Base-by-base conservation (phyloP, 1,140 invertebrate species). In the Tetramorium parvispinum region DNA sequence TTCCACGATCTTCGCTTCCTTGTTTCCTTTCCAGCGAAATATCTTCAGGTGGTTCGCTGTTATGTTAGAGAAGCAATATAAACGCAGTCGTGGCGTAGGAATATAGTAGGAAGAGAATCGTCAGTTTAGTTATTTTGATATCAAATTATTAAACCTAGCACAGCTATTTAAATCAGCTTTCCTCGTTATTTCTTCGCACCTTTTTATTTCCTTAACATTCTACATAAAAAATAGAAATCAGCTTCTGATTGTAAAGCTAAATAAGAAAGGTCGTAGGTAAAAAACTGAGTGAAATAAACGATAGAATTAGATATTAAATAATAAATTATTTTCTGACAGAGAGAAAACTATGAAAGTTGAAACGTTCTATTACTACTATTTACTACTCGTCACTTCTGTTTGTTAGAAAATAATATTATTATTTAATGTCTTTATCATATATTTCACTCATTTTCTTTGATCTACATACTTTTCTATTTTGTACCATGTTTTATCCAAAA, bases 1-100 rank as follows among this genome's bases (percentile, higher is more conserved):
- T 83, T 37, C 53, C 24, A 40, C 66, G 18, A 59, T 3, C 66
- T 73, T 71, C 16, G 78, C 53, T 18, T 73, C 24, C 66, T 46
- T 24, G 18, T 83, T 83, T 83, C 55, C 68, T 59, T 75, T 73
- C 68, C 24, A 37, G 43, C 40, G 32, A 46, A 82, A 82, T 82
- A 82, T 82, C 79, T 83, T 83, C 79, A 75, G 66, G 55, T 83
- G 40, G 24, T 76, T 43, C 46, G 46, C 46, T 65, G 59, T 78
- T 85, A 85, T 79, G 51, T 59, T 46, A 61, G 13, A 77, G 43
- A 16, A 43, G 59, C 71, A 85, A 79, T 79, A 79, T 79, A 63
- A 85, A 79, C 46, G 61, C 75, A 66, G 59, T 61, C 82, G n/a
- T 3, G 3, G 32, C 49, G 71, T 18, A 49, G 79, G 63, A 89